Base-by-base conservation (phyloP, 2,888 invertebrate genomes). In the Drosophila tanythrix region DNA sequence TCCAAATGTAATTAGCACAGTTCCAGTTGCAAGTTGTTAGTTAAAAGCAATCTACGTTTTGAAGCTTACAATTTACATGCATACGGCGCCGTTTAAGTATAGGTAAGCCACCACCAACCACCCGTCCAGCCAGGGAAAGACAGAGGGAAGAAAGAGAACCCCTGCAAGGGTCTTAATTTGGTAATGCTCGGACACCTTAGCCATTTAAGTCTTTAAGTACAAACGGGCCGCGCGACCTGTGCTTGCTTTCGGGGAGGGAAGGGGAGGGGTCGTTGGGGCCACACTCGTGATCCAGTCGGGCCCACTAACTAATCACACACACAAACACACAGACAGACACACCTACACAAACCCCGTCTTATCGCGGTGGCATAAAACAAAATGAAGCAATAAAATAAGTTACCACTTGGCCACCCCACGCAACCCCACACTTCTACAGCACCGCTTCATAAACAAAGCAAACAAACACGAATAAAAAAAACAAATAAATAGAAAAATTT, bases 351-450 rank as follows among this genome's bases (percentile, higher is more conserved):
- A 27, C 13, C 76, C 75, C 79, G 35, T 36, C 75, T 85, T 85
- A 85, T 85, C 89, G 76, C 75, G 57, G 40, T 60, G 74, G 58
- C 77, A 81, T 86, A 86, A 86, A 85, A 83, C 72, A 85, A 83
- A 86, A 83, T 70, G 48, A 76, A 82, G 83, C 83, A 79, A 69
- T 88, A 73, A 80, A 85, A 72, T 66, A 73, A 52, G 68, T 66
- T 52, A 8, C 36, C 61, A 43, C 43, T 58, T 59, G n/a, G 46
- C 2, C 46, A 46, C 40, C 38, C 4, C 29, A 43, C 43, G 21
- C 21, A 43, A 11, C 21, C 21, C 21, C 43, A 43, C 56, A 15
- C 36, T 50, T 27, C n/a, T 46, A 46, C 35, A 48, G 21, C 59
- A 35, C 38, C 58, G n/a, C 15, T 18, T 59, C 68, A 65, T 72